A percentile compares a stretch with the other conserved stretches of the same genome.
phyloP scores from a whole-genome alignment of 2,888 invertebrate genomes.

The Brachypalpus laphriformis region DNA sequence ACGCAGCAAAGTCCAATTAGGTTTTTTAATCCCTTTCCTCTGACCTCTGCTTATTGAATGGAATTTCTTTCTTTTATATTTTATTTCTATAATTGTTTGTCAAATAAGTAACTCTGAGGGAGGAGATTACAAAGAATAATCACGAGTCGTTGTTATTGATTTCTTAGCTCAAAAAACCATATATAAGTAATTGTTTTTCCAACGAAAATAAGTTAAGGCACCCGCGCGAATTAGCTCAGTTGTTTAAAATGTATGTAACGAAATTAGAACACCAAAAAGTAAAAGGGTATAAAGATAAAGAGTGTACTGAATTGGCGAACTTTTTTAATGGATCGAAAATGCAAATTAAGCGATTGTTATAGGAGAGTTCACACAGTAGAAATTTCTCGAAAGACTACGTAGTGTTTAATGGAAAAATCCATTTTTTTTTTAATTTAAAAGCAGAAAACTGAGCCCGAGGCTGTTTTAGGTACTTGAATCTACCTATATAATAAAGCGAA shows the following conservation, averaged over 20 bases:
- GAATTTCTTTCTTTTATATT: background rate
- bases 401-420: too few species aligned
- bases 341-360: background rate
- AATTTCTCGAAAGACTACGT: background rate
- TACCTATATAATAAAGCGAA: too few species aligned
- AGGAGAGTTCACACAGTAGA: background rate
- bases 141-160: background rate
- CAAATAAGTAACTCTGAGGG: background rate
- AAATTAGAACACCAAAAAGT: too few species aligned
- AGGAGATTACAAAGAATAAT: background rate
- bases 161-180: background rate
- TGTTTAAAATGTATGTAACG: too few species aligned
- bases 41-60: background rate
- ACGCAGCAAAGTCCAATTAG: conserved; percentile 2
- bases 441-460: too few species aligned
- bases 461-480: too few species aligned
- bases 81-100: too few species aligned
- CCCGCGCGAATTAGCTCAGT: too few species aligned
- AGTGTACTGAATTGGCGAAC: background rate
- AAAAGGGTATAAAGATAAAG: background rate
- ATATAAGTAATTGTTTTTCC: background rate
- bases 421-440: too few species aligned
- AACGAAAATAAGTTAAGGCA: background rate
- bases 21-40: background rate
- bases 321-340: conserved; percentile 9